These are phyloP conservation scores for Cyaniris semiargus DNA, from an alignment of 2,888 invertebrate genomes.

Conservation along the genomic window DNA sequence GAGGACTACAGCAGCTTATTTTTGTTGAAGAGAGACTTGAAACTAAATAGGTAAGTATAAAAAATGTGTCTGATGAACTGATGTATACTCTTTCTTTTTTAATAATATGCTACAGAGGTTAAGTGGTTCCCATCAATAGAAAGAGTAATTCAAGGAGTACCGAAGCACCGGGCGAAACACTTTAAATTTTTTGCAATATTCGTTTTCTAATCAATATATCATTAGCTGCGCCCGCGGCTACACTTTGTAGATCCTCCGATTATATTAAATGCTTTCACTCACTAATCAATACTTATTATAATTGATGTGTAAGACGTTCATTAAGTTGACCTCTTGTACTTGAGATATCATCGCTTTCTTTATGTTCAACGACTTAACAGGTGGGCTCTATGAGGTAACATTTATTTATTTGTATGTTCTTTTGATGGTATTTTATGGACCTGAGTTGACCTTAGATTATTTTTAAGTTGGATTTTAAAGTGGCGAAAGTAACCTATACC, in stretches of 20 bases:
- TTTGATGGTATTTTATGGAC: neutral
- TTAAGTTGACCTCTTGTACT: slow-evolving; percentile 63
- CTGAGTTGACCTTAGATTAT: neutral
- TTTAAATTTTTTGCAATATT: slow-evolving; percentile 35
- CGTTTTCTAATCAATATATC: slow-evolving; percentile 48
- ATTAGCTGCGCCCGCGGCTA: slow-evolving; percentile 45
- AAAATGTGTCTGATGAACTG: neutral
- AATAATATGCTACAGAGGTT: neutral
- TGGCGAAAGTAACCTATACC: neutral
- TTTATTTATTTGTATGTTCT: neutral
- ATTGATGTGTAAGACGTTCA: slow-evolving; percentile 68
- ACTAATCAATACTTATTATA: slow-evolving; percentile 62
- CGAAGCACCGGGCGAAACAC: neutral
- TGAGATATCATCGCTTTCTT: slow-evolving; percentile 52
- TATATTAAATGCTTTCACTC: slow-evolving; percentile 68
- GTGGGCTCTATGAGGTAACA: slow-evolving; percentile 14
- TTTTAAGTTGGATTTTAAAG: neutral
- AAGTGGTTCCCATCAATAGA: neutral
- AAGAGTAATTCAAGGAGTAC: neutral
- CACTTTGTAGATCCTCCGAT: slow-evolving; percentile 59
- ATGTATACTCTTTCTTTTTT: neutral
- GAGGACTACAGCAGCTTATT: too few species aligned
- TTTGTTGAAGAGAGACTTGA: too few species aligned
- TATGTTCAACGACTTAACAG: slow-evolving; percentile 6
- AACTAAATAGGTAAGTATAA: too few species aligned